These are phyloP conservation scores for Gonatopus flavifemur DNA, from an alignment of 1,140 invertebrate genomes.

Conservation along the genomic window DNA sequence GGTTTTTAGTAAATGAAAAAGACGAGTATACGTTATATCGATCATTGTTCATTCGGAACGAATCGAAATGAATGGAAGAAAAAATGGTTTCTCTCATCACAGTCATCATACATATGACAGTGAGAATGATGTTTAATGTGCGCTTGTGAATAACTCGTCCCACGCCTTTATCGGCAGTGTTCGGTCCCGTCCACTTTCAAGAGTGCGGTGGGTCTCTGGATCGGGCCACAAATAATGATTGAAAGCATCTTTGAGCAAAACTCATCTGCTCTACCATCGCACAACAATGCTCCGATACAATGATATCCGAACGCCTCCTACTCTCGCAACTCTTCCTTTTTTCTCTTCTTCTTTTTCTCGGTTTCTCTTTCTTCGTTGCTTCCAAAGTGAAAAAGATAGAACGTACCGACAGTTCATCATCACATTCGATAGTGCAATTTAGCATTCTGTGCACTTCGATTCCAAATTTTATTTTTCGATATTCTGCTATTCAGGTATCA, in stretches of 20 bases:
- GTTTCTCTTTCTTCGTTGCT: slow-evolving; percentile 4
- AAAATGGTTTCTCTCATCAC: no score
- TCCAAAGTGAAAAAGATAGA: not conserved
- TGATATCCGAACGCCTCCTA: slow-evolving; percentile 29
- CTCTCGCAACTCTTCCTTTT: slow-evolving; percentile 14
- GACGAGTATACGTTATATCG: no score
- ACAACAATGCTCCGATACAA: slow-evolving; percentile 37
- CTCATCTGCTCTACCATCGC: slow-evolving; percentile 34
- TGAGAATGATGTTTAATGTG: slow-evolving; percentile 9
- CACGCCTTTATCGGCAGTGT: slow-evolving; percentile 4
- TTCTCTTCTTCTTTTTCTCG: slow-evolving; percentile 1
- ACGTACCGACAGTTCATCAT: slow-evolving; percentile 1
- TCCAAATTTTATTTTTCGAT: no score
- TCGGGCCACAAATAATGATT: slow-evolving; percentile 35
- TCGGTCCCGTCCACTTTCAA: slow-evolving; percentile 13
- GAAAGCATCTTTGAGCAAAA: slow-evolving; percentile 40
- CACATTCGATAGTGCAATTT: no score
- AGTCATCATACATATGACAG: no score
- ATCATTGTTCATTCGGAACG: no score
- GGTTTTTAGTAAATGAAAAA: no score
- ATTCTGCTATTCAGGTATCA: no score
- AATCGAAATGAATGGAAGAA: no score
- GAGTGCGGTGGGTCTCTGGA: slow-evolving; percentile 13
- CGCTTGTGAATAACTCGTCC: slow-evolving; percentile 8
- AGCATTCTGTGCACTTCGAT: no score